Evolutionary conservation across 2,113 vertebrate genomes (phyloP).

Genomic region (Burhinus bistriatus): DNA sequence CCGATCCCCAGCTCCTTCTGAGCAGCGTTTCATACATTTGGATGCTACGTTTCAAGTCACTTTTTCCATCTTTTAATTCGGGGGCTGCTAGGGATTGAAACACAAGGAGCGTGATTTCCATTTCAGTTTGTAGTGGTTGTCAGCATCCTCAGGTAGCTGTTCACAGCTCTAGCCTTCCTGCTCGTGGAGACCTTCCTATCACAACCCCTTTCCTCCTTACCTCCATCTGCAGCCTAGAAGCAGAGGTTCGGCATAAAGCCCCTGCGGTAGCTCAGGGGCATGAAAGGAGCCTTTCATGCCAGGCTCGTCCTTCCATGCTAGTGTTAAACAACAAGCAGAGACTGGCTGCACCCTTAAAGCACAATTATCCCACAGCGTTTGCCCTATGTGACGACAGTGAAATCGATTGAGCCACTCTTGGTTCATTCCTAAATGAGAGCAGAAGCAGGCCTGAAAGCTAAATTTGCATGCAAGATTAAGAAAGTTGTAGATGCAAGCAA

Average conservation of each 20-base stretch:
- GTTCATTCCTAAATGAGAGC: background rate
- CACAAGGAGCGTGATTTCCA: background rate
- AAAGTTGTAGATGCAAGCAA: slow-evolving; percentile 65
- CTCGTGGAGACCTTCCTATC: accelerated
- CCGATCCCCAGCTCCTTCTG: slow-evolving; percentile 17
- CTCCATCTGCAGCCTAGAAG: background rate
- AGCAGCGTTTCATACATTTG: background rate
- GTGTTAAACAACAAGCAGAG: background rate
- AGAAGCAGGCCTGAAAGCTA: slow-evolving; percentile 28
- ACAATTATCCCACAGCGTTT: background rate
- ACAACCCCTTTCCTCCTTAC: background rate
- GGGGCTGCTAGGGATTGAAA: background rate
- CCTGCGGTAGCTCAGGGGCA: background rate
- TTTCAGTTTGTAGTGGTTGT: background rate
- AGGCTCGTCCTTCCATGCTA: background rate
- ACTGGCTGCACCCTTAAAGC: background rate
- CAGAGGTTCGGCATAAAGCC: background rate
- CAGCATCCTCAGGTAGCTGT: background rate
- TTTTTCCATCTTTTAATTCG: slow-evolving; percentile 15
- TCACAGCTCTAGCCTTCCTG: background rate
- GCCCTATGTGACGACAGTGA: background rate
- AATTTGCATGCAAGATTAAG: slow-evolving; percentile 43
- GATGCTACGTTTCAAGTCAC: background rate
- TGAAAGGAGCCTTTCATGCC: background rate
- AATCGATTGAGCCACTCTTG: background rate